Base-by-base conservation (phyloP, 92 coral and sea anemone species). In the Palythoa heliodiscus region DNA sequence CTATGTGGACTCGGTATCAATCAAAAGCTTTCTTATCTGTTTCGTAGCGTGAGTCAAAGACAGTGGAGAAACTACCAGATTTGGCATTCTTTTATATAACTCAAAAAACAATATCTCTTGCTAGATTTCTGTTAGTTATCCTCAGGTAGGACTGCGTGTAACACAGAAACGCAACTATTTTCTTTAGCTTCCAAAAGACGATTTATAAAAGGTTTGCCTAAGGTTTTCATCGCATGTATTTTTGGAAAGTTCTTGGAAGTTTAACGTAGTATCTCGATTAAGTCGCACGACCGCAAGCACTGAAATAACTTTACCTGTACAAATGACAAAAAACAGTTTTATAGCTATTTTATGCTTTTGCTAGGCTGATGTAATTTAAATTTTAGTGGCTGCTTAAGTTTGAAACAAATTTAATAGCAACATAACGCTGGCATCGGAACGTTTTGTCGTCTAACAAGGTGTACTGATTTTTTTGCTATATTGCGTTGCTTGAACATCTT, bases 391-490 rank as follows among this genome's bases (percentile, higher is more conserved):
- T 35, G 11, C 71, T 47, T 14, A 23, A 52, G 63, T 55, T 48
- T 52, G 63, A 16, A 75, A 75, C 9, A 15, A 24, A 77, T 19
- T 25, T 35, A 8, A 43, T 43, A 43, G 50, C 50, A 43, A 43
- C 50, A 0, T 2, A 38, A n/a, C 53, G 4, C 53, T 72, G 76
- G 76, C 76, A 16, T 4, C 39, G 67, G 23, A 35, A 19, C 58
- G 23, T 50, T 38, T 61, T 60, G 11, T 61, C 24, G 84, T 66
- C 11, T 12, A 64, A 25, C 35, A 47, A 40, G 23, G 54, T 10
- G 61, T 64, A 69, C 17, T 80, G 72, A 80, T 80, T 50, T 80
- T 50, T 29, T 67, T 75, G 47, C 75, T 43, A 80, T 80, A 80
- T 80, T 80, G 75, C 74, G 75, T 64, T 66, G 84, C 23, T 13